Conservation (phyloP, 2,113 vertebrate genomes). For the Parus major region DNA sequence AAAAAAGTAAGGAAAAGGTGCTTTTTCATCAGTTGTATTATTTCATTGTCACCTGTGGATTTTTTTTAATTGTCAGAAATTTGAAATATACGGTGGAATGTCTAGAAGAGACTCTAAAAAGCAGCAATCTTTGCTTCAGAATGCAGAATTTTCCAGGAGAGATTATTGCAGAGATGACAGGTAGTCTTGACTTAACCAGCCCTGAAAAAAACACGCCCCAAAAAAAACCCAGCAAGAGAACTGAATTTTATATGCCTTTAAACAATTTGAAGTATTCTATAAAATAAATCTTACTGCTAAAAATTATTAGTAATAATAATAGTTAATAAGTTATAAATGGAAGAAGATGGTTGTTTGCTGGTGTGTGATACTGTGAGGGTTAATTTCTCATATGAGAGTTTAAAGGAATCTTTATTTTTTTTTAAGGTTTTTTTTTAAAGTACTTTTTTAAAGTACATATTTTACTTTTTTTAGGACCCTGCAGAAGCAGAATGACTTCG, state of each 20-base stretch:
- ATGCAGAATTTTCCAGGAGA: conserved; percentile 49
- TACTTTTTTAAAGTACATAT: no score
- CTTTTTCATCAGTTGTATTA: not conserved
- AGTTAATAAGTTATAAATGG: not conserved
- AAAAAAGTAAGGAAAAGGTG: not conserved
- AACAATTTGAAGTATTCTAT: not conserved
- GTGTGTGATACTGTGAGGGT: not conserved
- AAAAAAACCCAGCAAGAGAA: accelerated
- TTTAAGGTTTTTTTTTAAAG: no score
- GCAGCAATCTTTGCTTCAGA: conserved; percentile 75
- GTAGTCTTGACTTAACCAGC: conserved; percentile 34
- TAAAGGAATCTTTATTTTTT: not conserved
- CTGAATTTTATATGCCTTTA: not conserved
- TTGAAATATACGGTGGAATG: conserved; percentile 70
- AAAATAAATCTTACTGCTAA: not conserved
- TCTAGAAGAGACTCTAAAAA: conserved; percentile 84
- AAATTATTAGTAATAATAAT: no score
- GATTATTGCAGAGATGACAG: conserved; percentile 73
- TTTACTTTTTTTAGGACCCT: no score
- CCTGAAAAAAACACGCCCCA: not conserved
- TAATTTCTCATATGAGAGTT: not conserved
- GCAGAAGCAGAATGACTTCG: not conserved
- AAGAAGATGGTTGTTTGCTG: not conserved
- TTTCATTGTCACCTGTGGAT: not conserved
- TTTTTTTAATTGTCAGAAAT: conserved; percentile 61